These are phyloP conservation scores for Trisateles emortualis DNA, from an alignment of 2,888 invertebrate genomes.

Conservation along the genomic window DNA sequence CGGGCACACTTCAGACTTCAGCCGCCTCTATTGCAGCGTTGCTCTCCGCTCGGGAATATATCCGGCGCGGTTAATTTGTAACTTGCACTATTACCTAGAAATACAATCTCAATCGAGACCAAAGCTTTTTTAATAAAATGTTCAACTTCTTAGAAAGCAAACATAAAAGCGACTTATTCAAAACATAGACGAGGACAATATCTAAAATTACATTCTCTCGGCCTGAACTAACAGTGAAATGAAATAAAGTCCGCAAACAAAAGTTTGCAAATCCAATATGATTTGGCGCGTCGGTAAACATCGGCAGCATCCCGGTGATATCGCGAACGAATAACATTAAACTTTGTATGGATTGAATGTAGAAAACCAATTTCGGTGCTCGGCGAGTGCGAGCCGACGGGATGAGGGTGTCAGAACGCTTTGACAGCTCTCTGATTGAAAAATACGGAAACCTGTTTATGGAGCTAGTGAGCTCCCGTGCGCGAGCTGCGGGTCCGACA, in stretches of 20 bases:
- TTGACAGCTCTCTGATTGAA: constrained; percentile 89
- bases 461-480: constrained; percentile 78
- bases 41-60: constrained; percentile 67
- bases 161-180: constrained; percentile 62
- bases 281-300: constrained; percentile 87
- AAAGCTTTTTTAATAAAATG: constrained; percentile 49
- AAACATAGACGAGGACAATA: constrained; percentile 71
- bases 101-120: constrained; percentile 3
- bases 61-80: constrained; percentile 80
- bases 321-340: constrained; percentile 87
- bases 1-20: constrained; percentile 72
- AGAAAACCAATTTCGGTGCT: constrained; percentile 87
- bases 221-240: constrained; percentile 85
- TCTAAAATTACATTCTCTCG: constrained; percentile 82
- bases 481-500: constrained; percentile 46
- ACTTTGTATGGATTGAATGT: constrained; percentile 88
- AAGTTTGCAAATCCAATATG: constrained; percentile 87
- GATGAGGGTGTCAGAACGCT: constrained; percentile 88
- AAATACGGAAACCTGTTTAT: constrained; percentile 88
- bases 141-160: constrained; percentile 42
- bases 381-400: constrained; percentile 87
- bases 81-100: constrained; percentile 57
- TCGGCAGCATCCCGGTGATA: constrained; percentile 87
- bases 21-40: constrained; percentile 57
- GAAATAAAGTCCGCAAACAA: constrained; percentile 87